phyloP scores from a whole-genome alignment of 1,140 invertebrate genomes.

The Ganaspis sp. region DNA sequence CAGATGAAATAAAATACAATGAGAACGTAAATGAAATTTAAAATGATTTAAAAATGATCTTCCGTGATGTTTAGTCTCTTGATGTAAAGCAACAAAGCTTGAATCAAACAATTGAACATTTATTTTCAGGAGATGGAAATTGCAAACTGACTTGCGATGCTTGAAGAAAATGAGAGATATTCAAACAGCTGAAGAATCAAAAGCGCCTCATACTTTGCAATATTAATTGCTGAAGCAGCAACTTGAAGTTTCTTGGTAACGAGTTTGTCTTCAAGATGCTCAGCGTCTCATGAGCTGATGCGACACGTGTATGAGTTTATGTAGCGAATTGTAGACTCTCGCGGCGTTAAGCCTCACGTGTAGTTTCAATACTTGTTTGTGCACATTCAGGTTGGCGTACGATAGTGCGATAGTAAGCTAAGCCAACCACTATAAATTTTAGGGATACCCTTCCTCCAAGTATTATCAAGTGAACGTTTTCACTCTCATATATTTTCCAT shows the following conservation, averaged over 20 bases:
- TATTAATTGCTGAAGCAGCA: neutral
- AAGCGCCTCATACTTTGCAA: neutral
- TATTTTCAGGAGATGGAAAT: too few relatives aligned
- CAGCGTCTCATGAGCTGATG: neutral
- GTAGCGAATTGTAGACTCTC: neutral
- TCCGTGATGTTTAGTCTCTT: too few relatives aligned
- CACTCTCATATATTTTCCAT: slow-evolving; percentile 35
- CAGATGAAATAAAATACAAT: too few relatives aligned
- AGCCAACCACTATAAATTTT: slow-evolving; percentile 65
- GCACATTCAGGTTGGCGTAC: slow-evolving; percentile 52
- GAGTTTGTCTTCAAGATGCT: slow-evolving; percentile 16
- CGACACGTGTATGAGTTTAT: slow-evolving; percentile 25
- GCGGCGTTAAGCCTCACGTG: neutral
- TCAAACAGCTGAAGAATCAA: neutral
- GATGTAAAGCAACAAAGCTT: too few relatives aligned
- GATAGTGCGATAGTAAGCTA: slow-evolving; percentile 63
- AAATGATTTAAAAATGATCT: too few relatives aligned
- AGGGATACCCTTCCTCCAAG: slow-evolving; percentile 44
- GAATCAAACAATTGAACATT: too few relatives aligned
- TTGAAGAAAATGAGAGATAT: neutral
- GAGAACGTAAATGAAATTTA: too few relatives aligned
- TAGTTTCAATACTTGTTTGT: slow-evolving; percentile 46
- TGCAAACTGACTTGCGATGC: too few relatives aligned
- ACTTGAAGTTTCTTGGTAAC: slow-evolving; percentile 3
- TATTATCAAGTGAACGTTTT: slow-evolving; percentile 49